Evolutionary conservation across 2,888 invertebrate genomes (phyloP).

Genomic region (Sthenelais limicola): DNA sequence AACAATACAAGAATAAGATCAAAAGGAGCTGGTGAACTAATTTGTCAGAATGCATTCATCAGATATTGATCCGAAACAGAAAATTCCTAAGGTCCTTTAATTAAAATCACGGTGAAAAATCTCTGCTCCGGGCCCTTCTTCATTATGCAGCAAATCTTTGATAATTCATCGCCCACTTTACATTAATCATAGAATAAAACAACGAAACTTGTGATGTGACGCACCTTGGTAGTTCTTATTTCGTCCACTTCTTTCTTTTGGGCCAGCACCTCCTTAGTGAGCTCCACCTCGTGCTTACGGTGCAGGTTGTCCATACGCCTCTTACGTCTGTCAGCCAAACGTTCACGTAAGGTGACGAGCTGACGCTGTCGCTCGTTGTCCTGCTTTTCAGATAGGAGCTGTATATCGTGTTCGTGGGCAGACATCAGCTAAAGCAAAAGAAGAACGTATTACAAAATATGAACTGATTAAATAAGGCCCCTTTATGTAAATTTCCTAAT

Average conservation of each 20-base stretch:
- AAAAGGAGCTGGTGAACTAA: too few relatives aligned
- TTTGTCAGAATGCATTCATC: too few relatives aligned
- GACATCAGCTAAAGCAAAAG: slow-evolving; percentile 62
- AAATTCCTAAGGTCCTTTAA: too few relatives aligned
- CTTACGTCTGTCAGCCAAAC: slow-evolving; percentile 58
- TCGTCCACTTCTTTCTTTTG: slow-evolving; percentile 68
- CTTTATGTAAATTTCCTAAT: too few relatives aligned
- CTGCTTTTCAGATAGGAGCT: slow-evolving; percentile 59
- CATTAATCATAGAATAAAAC: not conserved
- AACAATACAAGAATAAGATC: too few relatives aligned
- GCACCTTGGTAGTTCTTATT: slow-evolving; percentile 58
- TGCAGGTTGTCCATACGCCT: slow-evolving; percentile 63
- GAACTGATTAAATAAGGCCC: not conserved
- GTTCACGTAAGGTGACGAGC: slow-evolving; percentile 59
- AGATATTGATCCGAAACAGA: too few relatives aligned
- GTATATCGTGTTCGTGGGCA: slow-evolving; percentile 64
- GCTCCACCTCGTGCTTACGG: slow-evolving; percentile 65
- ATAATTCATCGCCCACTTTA: too few relatives aligned
- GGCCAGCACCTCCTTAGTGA: slow-evolving; percentile 65
- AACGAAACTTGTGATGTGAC: not conserved
- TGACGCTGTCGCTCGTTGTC: slow-evolving; percentile 62
- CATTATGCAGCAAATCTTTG: too few relatives aligned
- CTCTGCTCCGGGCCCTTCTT: too few relatives aligned
- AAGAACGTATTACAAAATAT: not conserved
- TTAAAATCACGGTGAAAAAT: too few relatives aligned